Evolutionary conservation across 2,888 invertebrate species (phyloP), one percentile per base, ranked within the genome.

Genomic region (Pseudococcus longispinus): DNA sequence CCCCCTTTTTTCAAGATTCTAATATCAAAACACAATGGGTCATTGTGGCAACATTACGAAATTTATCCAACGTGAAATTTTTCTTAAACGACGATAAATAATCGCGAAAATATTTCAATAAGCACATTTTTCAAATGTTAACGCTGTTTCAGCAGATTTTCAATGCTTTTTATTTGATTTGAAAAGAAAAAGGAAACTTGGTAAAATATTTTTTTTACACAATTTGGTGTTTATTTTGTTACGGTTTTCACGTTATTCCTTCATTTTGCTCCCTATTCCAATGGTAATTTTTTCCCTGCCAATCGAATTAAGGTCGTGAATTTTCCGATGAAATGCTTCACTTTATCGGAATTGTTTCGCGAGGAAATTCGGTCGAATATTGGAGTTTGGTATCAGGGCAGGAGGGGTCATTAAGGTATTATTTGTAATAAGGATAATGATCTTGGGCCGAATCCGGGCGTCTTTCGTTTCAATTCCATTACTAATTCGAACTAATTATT

Each of bases 401-500:
- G 9, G 37, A 32, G 37, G 55, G 60, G 18, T 70, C 70, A 15
- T 70, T 0, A 13, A 29, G 70, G 26, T 29, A 70, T 70, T 70
- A 70, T 15, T 23, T 11, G 29, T 70, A 70, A 70, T 29, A 29
- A 29, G 15, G 32, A 70, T 70, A 70, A 70, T 65, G 32, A 70
- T 29, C 70, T n/a, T 0, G 29, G 9, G 29, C 29, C 29, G 70
- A 70, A 70, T 26, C 6, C 60, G 37, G 37, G 8, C 37, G 9
- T 55, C 55, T 20, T 70, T 29, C 29, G 15, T 29, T 70, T 29
- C 15, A 15, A 70, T 70, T 70, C 29, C 29, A 29, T 70, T 70
- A 70, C 70, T 70, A 70, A 70, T 70, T 70, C 70, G 29, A 70
- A 32, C 70, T 70, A 70, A 70, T 70, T 70, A 70, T 70, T 70